Conservation (phyloP, 1,140 invertebrate species). For the Chelonus insularis region DNA sequence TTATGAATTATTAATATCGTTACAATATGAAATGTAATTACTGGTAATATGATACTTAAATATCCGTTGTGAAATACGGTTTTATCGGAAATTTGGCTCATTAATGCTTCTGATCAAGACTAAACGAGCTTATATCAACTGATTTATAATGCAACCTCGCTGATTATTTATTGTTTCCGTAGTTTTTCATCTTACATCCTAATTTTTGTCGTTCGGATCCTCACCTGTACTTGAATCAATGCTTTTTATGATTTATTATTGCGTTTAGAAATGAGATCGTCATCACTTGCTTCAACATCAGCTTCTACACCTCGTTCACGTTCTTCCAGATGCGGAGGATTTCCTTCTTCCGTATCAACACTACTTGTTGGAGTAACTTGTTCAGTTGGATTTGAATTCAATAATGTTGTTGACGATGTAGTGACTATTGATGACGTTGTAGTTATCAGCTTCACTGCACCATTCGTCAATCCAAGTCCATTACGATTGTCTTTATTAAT, state of each 20-base stretch:
- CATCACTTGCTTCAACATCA: slow-evolving; percentile 65
- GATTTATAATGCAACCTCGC: no score
- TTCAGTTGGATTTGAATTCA: slow-evolving; percentile 50
- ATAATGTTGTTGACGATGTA: slow-evolving; percentile 30
- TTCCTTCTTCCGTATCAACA: slow-evolving; percentile 65
- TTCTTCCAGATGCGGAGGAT: slow-evolving; percentile 57
- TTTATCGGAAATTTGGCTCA: no score
- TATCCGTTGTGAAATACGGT: slow-evolving; percentile 10
- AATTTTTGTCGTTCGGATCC: background rate
- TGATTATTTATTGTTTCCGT: no score
- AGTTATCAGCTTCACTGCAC: slow-evolving; percentile 17
- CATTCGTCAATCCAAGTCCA: slow-evolving; percentile 40
- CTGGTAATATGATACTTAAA: slow-evolving; percentile 4
- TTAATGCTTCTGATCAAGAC: no score
- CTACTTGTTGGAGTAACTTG: slow-evolving; percentile 66
- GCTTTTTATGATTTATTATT: slow-evolving; percentile 23
- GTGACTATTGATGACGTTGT: slow-evolving; percentile 40
- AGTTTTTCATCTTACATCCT: background rate
- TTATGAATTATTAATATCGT: background rate
- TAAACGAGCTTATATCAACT: no score
- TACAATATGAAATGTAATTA: slow-evolving; percentile 17
- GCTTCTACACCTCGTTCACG: slow-evolving; percentile 63
- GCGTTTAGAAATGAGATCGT: slow-evolving; percentile 46
- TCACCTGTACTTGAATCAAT: background rate
- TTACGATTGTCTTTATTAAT: slow-evolving; percentile 63